Evolutionary conservation across 2,888 invertebrate genomes (phyloP).

Genomic region (Drosophila rubida): DNA sequence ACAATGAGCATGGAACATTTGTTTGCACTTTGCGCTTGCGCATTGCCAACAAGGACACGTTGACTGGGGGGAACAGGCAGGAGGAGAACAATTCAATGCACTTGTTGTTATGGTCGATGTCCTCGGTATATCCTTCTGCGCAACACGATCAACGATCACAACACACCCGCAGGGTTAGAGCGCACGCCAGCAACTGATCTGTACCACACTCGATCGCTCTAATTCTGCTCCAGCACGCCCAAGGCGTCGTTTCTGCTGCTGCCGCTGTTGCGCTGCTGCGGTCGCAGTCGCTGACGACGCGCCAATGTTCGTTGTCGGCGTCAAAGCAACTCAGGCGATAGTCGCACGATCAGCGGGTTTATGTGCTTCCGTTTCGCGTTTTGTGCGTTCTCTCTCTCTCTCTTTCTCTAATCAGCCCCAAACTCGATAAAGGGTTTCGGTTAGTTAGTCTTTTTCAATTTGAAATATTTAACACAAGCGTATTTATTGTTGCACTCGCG

Average conservation of each 20-base stretch:
- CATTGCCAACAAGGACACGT: conserved; percentile 54
- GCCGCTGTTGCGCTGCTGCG: conserved; percentile 2
- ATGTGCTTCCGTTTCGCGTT: conserved; percentile 49
- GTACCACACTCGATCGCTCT: conserved; percentile 70
- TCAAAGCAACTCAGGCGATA: conserved; percentile 44
- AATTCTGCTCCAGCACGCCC: conserved; percentile 62
- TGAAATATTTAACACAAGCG: background rate
- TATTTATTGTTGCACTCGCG: background rate
- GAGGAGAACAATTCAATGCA: conserved; percentile 8
- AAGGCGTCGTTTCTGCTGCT: conserved; percentile 39
- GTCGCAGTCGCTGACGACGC: conserved; percentile 19
- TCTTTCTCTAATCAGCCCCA: conserved; percentile 56
- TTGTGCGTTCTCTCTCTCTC: conserved; percentile 7
- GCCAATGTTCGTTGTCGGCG: conserved; percentile 21
- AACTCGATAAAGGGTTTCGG: conserved; percentile 52
- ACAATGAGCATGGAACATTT: conserved; percentile 31
- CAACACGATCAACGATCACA: conserved; percentile 27
- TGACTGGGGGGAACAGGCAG: background rate
- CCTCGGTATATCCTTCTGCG: background rate
- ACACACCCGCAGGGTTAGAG: conserved; percentile 83
- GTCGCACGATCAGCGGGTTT: conserved; percentile 43
- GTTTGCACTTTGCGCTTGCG: conserved; percentile 67
- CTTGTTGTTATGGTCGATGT: conserved; percentile 26
- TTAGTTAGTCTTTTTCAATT: conserved; percentile 2
- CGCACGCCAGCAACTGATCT: conserved; percentile 83